Conservation (phyloP, 2,797 vertebrate species). For the Lacerta bilineata region DNA sequence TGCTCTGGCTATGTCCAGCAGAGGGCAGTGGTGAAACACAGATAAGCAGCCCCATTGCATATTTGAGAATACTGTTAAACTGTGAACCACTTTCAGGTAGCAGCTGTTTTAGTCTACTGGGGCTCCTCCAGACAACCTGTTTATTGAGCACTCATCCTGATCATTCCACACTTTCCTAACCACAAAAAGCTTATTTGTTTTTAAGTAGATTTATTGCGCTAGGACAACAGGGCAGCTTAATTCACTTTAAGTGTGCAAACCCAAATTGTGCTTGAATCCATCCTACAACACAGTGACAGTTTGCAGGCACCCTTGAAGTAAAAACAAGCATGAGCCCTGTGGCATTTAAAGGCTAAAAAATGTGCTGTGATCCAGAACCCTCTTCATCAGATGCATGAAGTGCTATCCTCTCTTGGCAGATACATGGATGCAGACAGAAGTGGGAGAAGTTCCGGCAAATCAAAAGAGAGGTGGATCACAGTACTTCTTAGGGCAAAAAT, state of each 20-base stretch:
- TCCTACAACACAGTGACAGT: no score
- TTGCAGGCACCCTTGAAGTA: no score
- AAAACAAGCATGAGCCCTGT: not conserved
- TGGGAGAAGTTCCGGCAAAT: no score
- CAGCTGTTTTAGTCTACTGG: not conserved
- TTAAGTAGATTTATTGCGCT: no score
- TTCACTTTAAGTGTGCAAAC: no score
- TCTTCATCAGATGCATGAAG: not conserved
- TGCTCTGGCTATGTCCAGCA: not conserved
- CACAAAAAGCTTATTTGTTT: no score
- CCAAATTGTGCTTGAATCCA: no score
- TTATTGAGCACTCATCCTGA: no score
- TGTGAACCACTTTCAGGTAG: not conserved
- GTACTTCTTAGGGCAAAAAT: not conserved
- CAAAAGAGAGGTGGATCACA: not conserved
- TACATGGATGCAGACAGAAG: not conserved
- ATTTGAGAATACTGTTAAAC: not conserved
- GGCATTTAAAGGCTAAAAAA: not conserved
- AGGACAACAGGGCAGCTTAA: no score
- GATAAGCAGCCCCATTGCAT: not conserved
- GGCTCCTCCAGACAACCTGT: not conserved
- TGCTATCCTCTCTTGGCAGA: not conserved
- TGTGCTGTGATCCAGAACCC: not conserved
- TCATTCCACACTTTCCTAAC: no score
- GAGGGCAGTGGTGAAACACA: constrained; percentile 21